These are phyloP conservation scores for Conger conger DNA, from an alignment of 2,113 vertebrate species.

Conservation along the genomic window DNA sequence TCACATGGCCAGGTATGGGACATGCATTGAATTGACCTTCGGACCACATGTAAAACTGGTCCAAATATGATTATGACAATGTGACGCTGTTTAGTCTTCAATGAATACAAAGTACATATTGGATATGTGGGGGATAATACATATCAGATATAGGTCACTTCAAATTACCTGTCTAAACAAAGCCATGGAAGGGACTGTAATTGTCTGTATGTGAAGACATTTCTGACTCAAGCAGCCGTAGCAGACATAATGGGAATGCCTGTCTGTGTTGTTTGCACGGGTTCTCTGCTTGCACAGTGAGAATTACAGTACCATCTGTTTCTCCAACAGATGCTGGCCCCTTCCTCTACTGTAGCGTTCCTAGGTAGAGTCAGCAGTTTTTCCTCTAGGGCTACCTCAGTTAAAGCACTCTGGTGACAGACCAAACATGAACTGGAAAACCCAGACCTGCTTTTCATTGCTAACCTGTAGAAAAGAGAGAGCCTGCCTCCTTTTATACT, in stretches of 20 bases:
- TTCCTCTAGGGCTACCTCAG: not conserved
- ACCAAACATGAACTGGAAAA: not conserved
- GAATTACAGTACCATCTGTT: not conserved
- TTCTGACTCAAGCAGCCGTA: not conserved
- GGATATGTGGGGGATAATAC: no score
- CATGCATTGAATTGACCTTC: no score
- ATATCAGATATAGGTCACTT: no score
- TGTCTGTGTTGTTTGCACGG: not conserved
- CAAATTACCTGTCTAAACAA: no score
- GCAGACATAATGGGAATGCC: not conserved
- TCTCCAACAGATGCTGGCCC: not conserved
- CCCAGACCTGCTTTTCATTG: not conserved
- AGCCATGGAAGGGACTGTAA: no score
- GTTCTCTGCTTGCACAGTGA: not conserved
- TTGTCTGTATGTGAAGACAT: not conserved
- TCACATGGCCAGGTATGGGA: no score
- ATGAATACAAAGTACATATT: no score
- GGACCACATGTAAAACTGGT: no score
- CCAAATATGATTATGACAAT: no score
- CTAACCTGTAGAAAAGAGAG: slow-evolving; percentile 3
- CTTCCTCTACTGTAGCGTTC: not conserved
- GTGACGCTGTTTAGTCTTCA: no score
- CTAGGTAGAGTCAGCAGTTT: not conserved
- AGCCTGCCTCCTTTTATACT: not conserved
- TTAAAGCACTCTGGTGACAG: not conserved